A percentile compares a stretch with the other conserved stretches of the same genome.
Evolutionary conservation across 2,888 invertebrate species (phyloP).

Genomic region (Entomobrya proxima): DNA sequence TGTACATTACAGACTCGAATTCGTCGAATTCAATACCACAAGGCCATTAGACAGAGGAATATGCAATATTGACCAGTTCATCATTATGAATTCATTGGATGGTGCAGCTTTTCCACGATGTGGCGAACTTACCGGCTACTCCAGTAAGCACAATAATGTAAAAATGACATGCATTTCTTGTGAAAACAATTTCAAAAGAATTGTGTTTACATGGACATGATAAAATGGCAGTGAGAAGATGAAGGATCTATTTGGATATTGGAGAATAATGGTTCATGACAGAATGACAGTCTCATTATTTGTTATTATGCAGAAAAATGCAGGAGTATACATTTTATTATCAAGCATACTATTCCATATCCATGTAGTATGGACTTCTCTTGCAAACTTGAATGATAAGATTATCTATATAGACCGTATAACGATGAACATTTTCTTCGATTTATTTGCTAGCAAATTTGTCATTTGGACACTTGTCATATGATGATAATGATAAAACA

Average conservation of each 20-base stretch:
- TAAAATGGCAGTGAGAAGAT: no score
- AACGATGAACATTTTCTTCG: not conserved
- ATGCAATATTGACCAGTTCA: slow-evolving; percentile 77
- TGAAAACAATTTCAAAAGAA: not conserved
- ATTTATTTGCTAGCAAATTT: not conserved
- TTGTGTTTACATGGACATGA: not conserved
- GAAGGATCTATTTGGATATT: no score
- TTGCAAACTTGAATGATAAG: no score
- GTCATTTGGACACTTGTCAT: not conserved
- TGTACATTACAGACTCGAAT: slow-evolving; percentile 70
- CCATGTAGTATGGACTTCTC: no score
- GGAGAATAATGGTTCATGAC: no score
- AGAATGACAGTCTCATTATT: no score
- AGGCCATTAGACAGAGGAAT: slow-evolving; percentile 76
- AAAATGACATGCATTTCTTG: not conserved
- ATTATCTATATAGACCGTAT: no score
- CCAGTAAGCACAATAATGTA: slow-evolving; percentile 76
- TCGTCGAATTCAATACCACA: slow-evolving; percentile 74
- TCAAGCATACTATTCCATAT: no score
- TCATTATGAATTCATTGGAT: slow-evolving; percentile 77
- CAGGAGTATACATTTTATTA: no score
- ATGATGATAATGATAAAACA: not conserved
- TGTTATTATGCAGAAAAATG: no score
- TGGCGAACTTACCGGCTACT: slow-evolving; percentile 77
- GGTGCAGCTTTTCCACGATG: slow-evolving; percentile 77